Evolutionary conservation across 2,113 vertebrate species (phyloP), one percentile per base, ranked within the genome.

Genomic region (Lethenteron reissneri): DNA sequence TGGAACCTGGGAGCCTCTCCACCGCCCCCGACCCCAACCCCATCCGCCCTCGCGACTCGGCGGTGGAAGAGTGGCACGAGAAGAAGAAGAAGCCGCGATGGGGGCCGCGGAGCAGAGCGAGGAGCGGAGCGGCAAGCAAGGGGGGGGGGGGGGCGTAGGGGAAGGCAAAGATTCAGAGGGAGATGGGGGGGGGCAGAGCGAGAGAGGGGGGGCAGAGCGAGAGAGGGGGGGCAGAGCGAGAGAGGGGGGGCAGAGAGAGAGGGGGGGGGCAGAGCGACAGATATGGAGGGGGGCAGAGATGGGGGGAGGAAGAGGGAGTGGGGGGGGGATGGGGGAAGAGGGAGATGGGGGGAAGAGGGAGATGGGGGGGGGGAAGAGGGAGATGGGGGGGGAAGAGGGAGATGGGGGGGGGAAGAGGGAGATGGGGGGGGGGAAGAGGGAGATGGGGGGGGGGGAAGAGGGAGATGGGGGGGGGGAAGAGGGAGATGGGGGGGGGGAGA

Each of bases 111-210:
- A 41, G 41, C 41, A 41, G 41, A 41, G 41, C 41, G 41, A 41
- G 41, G 41, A 41, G 41, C 6, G 41, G 41, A 5, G 41, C 41
- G 41, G 5, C 41, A 41, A 41, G 41, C 6, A 41, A 41, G 21
- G 90, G 92, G 25, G 3, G 57, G 90, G 95, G 77, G n/a, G 92
- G 92, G 64, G 90, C 92, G 75, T 95, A 97, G 78, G 90, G 76
- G 76, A 92, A 95, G 41, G 17, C n/a, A 10, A 9, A 11, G 10
- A 6, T 19, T 15, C 3, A 8, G 70, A 10, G 25, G 56, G 25
- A 41, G 25, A 41, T 41, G 25, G 25, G 25, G 25, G 25, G 25
- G 25, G 21, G 21, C 21, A 21, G 21, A 21, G 21, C 2, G 17
- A 10, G 71, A 60, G 2, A 2, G 8, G 64, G 64, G 8, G 64